Evolutionary conservation across 2,888 invertebrate species (phyloP).

Genomic region (Seira ritae): DNA sequence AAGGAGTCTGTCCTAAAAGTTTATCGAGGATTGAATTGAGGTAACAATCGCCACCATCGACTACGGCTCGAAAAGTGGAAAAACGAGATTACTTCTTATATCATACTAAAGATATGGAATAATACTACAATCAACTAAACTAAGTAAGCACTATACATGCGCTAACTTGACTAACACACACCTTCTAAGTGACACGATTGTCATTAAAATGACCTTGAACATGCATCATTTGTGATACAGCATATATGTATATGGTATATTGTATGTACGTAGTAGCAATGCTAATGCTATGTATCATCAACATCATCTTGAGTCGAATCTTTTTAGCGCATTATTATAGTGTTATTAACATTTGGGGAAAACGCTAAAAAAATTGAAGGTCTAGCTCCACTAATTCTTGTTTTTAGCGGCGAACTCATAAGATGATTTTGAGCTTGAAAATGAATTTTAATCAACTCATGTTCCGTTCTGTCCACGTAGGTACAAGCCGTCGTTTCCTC

Average conservation of each 20-base stretch:
- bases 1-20: conserved; percentile 24
- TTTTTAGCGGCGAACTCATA: too few species aligned
- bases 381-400: background rate
- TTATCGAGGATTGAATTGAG: conserved; percentile 44
- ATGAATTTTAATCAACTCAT: background rate
- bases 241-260: background rate
- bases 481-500: background rate
- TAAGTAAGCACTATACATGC: background rate
- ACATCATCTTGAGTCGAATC: background rate
- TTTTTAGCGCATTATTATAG: conserved; percentile 9
- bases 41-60: too few species aligned
- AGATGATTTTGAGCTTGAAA: too few species aligned
- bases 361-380: background rate
- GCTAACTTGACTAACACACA: conserved; percentile 28
- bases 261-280: too few species aligned
- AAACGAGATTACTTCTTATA: conserved; percentile 54
- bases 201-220: conserved; percentile 49
- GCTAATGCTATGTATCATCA: background rate
- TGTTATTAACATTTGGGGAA: background rate
- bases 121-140: conserved; percentile 15
- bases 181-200: conserved; percentile 4
- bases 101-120: too few species aligned
- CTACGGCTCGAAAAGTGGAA: conserved; percentile 64
- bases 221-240: conserved; percentile 22
- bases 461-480: background rate